These are phyloP conservation scores for Salvelinus fontinalis DNA, from an alignment of 2,113 vertebrate genomes.

Conservation along the genomic window DNA sequence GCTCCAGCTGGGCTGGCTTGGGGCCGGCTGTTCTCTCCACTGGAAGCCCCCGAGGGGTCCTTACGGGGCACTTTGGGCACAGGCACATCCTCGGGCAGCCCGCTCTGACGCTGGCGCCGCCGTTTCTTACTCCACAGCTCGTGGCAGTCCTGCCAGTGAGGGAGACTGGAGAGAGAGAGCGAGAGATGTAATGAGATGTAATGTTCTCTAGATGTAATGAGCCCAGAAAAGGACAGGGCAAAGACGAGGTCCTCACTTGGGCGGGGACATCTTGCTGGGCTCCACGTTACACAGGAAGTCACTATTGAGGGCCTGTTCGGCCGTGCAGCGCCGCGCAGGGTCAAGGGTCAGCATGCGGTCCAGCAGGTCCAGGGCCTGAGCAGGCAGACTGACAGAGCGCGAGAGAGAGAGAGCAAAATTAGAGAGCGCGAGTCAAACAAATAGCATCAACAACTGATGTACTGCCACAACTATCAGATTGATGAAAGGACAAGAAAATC, in stretches of 20 bases:
- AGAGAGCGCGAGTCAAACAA: neutral
- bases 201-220: too few species aligned
- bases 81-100: constrained; percentile 84
- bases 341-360: constrained; percentile 98
- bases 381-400: constrained; percentile 74
- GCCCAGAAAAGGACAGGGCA: neutral
- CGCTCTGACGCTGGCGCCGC: constrained; percentile 89
- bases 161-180: constrained; percentile 78
- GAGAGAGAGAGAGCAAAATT: too few species aligned
- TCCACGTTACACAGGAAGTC: constrained; percentile 93
- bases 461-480: neutral
- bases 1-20: constrained; percentile 80
- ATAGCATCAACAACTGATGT: neutral
- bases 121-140: constrained; percentile 98
- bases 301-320: constrained; percentile 89
- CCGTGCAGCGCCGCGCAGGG: constrained; percentile 91
- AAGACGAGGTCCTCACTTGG: constrained; percentile 83
- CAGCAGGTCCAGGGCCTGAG: constrained; percentile 88
- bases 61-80: constrained; percentile 88
- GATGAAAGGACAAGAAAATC: neutral
- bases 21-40: constrained; percentile 82
- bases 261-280: constrained; percentile 93
- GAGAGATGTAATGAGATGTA: too few species aligned
- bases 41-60: constrained; percentile 80
- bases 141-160: constrained; percentile 96